Base-by-base conservation (phyloP, 2,797 vertebrate species). In the Florisuga fusca region DNA sequence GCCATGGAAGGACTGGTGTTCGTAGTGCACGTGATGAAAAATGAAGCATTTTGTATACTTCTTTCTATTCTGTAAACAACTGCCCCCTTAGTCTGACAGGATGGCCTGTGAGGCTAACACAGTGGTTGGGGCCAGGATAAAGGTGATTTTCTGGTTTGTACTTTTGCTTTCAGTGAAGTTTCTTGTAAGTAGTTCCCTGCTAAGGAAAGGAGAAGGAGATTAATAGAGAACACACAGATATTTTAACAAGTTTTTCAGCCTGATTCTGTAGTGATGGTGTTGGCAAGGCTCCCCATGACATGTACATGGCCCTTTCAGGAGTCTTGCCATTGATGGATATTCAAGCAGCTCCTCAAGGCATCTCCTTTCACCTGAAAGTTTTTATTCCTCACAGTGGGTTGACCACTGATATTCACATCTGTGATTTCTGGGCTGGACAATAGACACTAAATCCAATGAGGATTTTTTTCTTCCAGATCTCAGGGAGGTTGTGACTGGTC, bases 21-120 rank as follows among this genome's bases (percentile, higher is more conserved):
- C 50, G 13, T 36, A 59, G n/a, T 29, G 25, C 33, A 20, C 4
- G 1, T 22, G 89, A 51, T 27, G 31, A 78, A 85, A n/a, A 46
- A 57, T 6, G 23, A 53, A 90, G 13, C 7, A 12, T 29, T 85
- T 87, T 29, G 2, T 7, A 1, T 36, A 53, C 7, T 41, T 75
- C 5, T 41, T 76, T 53, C 71, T 77, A 3, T 15, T 18, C 4
- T 0, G 0, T 26, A 11, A 77, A 29, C 2, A 7, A 41, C 34
- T 26, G 57, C 41, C 46, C 21, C 45, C 31, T 86, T 50, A 50
- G 21, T 34, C 15, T 0, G 0, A 13, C 12, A 6, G 27, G 6
- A 3, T 27, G 0, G 3, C 15, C 62, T 91, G 9, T 63, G 26
- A 61, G 20, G 18, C 50, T 85, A 68, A 61, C 33, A 48, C n/a